Evolutionary conservation across 1,140 invertebrate species (phyloP).

Genomic region (Papilio aristodemus): DNA sequence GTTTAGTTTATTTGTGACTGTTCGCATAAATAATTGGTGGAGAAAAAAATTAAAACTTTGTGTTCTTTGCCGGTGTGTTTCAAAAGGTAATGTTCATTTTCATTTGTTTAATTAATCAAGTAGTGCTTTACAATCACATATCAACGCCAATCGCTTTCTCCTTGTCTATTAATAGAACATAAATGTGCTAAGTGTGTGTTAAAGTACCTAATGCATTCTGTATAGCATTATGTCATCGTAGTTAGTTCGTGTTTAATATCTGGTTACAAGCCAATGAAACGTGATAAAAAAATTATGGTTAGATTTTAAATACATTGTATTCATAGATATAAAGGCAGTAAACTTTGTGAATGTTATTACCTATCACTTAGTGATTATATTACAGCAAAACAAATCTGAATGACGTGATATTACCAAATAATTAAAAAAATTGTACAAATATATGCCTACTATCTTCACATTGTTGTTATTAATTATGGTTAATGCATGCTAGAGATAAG

Average conservation of each 20-base stretch:
- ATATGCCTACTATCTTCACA: no score
- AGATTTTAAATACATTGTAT: background rate
- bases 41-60: constrained; percentile 21
- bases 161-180: constrained; percentile 55
- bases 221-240: constrained; percentile 24
- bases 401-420: no score
- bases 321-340: background rate
- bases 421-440: no score
- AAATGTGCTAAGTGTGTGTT: constrained; percentile 13
- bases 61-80: constrained; percentile 7
- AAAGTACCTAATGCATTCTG: constrained; percentile 13
- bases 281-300: constrained; percentile 5
- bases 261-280: constrained; percentile 5
- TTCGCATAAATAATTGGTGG: constrained; percentile 13
- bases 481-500: background rate
- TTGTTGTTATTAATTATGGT: background rate
- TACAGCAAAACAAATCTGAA: background rate
- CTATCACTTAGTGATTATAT: background rate
- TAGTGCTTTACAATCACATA: constrained; percentile 31
- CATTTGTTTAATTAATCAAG: constrained; percentile 1
- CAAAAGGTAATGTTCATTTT: constrained; percentile 27
- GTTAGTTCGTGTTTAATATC: constrained; percentile 12
- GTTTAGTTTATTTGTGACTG: constrained; percentile 19
- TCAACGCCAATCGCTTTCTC: constrained; percentile 47
- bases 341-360: constrained; percentile 17